phyloP scores from a whole-genome alignment of 1,140 invertebrate genomes.

The Diuraphis noxia region DNA sequence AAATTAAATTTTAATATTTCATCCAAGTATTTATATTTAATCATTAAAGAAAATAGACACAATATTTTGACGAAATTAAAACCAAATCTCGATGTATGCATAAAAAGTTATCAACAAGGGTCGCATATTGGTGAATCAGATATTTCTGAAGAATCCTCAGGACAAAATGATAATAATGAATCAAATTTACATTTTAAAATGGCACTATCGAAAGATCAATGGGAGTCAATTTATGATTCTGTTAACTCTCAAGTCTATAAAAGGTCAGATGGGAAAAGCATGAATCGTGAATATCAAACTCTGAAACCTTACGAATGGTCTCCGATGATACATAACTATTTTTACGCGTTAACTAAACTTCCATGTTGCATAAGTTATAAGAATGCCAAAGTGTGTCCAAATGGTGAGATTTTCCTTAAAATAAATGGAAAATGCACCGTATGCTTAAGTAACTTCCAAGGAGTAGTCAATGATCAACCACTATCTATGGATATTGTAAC shows the following conservation, averaged over 20 bases:
- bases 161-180: neutral
- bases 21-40: neutral
- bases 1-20: neutral
- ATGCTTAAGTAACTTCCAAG: neutral
- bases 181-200: neutral
- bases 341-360: neutral
- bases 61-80: neutral
- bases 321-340: neutral
- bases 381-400: neutral
- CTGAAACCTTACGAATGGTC: neutral
- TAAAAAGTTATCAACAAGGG: neutral
- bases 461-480: neutral
- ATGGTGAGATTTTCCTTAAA: neutral
- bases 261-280: neutral
- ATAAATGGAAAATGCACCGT: neutral
- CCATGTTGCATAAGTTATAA: neutral
- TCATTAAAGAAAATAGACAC: neutral
- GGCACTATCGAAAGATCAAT: neutral
- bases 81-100: neutral
- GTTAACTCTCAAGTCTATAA: neutral
- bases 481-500: neutral
- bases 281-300: neutral
- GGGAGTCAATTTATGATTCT: neutral
- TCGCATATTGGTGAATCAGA: too few species aligned
- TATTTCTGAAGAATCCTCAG: neutral